A percentile compares a stretch with the other conserved stretches of the same genome.
phyloP scores from a whole-genome alignment of 2,113 vertebrate genomes.

The Acinonyx jubatus region DNA sequence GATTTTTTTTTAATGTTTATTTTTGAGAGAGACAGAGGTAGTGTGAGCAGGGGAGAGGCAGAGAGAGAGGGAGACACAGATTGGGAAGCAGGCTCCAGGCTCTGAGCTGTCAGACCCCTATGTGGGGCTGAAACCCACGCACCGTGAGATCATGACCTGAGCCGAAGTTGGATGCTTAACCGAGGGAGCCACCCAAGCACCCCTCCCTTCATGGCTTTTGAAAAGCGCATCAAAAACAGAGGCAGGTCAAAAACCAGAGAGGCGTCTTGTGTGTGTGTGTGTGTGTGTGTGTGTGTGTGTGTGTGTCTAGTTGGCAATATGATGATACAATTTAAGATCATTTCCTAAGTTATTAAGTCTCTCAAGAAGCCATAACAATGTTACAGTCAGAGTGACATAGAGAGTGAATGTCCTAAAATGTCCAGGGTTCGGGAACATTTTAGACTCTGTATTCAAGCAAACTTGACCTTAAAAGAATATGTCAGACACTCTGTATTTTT shows the following conservation, averaged over 20 bases:
- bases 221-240: neutral
- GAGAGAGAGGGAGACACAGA: too few species aligned
- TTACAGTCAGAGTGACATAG: fast-evolving
- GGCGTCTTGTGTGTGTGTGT: neutral
- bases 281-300: neutral
- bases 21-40: too few species aligned
- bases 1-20: too few species aligned
- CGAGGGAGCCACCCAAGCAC: too few species aligned
- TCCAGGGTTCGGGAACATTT: neutral
- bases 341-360: neutral
- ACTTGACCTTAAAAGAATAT: neutral
- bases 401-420: neutral
- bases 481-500: neutral
- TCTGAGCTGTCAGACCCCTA: too few species aligned
- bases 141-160: too few species aligned
- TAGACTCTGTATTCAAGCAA: neutral
- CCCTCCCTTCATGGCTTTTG: neutral
- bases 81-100: too few species aligned
- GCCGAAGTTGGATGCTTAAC: too few species aligned
- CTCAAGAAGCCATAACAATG: too few species aligned
- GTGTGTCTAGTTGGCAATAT: neutral
- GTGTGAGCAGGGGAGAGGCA: too few species aligned
- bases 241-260: neutral
- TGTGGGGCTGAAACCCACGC: too few species aligned
- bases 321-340: neutral